A percentile compares a stretch with the other conserved stretches of the same genome.
Conservation (phyloP, 2,113 vertebrate species). For the Pelecanoides urinatrix region DNA sequence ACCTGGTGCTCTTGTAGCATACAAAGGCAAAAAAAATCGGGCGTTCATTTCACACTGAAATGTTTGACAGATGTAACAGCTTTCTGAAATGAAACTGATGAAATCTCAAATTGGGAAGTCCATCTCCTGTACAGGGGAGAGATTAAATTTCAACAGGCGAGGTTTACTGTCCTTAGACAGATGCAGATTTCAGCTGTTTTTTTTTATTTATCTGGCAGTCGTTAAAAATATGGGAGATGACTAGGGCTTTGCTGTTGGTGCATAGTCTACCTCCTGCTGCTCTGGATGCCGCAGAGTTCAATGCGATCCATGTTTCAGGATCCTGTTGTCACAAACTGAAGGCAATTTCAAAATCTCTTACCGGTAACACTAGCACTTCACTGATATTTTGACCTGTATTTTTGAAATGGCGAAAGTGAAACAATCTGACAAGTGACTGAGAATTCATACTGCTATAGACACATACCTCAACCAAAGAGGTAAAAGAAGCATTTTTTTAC, state of each 20-base stretch:
- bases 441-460: background rate
- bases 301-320: background rate
- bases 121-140: constrained; percentile 34
- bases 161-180: constrained; percentile 11
- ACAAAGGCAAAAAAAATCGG: constrained; percentile 47
- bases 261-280: background rate
- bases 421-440: constrained; percentile 6
- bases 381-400: constrained; percentile 5
- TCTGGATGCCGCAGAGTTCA: background rate
- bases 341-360: constrained; percentile 25
- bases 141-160: constrained; percentile 39
- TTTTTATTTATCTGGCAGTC: constrained; percentile 3
- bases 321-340: constrained; percentile 30
- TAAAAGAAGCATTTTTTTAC: background rate
- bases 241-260: background rate
- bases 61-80: constrained; percentile 66
- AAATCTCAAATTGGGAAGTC: constrained; percentile 63
- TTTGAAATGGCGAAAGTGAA: background rate
- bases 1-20: constrained; percentile 39
- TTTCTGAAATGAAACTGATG: constrained; percentile 63
- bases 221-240: background rate
- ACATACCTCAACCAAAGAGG: background rate
- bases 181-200: constrained; percentile 9
- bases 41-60: constrained; percentile 60
- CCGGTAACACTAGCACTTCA: background rate